Percentiles rank a stretch among this genome's conserved stretches.
phyloP scores from a whole-genome alignment of 2,797 vertebrate species.

The Carapus acus region DNA sequence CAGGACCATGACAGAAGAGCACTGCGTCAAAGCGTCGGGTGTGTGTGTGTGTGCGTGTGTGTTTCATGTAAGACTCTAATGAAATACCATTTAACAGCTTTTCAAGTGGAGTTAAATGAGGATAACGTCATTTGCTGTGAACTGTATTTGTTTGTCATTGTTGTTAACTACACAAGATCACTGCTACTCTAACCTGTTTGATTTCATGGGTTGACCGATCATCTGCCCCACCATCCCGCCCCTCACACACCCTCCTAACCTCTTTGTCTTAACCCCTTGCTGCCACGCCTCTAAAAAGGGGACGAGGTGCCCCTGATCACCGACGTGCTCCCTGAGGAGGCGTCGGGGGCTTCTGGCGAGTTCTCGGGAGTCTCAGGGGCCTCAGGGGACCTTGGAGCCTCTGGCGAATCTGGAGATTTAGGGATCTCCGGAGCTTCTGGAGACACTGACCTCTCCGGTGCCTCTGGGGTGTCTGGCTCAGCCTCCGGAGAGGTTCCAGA shows the following conservation, averaged over 20 bases:
- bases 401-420: conserved; percentile 21
- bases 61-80: conserved; percentile 25
- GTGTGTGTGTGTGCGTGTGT: neutral
- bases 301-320: conserved; percentile 61
- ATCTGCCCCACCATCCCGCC: conserved; percentile 46
- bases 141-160: conserved; percentile 14
- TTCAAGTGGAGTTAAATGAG: conserved; percentile 60
- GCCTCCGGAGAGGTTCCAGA: conserved; percentile 51
- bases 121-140: conserved; percentile 22
- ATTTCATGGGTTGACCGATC: conserved; percentile 48
- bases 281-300: conserved; percentile 74
- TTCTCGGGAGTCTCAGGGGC: conserved; percentile 58
- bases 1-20: conserved; percentile 5
- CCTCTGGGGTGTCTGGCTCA: conserved; percentile 17
- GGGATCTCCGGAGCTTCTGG: conserved; percentile 41
- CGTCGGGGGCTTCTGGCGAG: conserved; percentile 61
- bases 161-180: conserved; percentile 36
- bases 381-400: conserved; percentile 48
- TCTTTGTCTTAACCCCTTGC: conserved; percentile 60
- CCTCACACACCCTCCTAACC: conserved; percentile 42
- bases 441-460: conserved; percentile 12
- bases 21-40: no score
- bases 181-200: conserved; percentile 36
- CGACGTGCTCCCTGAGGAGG: conserved; percentile 58
- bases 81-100: conserved; percentile 59